Evolutionary conservation across 2,888 invertebrate species (phyloP).

Genomic region (Andricus curvator): DNA sequence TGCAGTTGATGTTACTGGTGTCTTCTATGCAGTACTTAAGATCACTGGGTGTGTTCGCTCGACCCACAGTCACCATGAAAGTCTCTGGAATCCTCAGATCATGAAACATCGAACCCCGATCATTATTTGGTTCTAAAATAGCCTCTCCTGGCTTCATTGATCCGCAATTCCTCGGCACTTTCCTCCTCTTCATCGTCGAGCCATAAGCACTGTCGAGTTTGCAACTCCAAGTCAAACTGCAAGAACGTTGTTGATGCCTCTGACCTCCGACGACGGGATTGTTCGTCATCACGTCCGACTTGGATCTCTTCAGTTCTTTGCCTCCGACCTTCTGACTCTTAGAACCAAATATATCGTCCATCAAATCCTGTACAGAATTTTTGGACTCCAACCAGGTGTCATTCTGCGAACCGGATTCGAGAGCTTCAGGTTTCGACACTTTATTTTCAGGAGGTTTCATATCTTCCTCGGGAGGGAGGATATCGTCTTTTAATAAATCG

Average conservation of each 20-base stretch:
- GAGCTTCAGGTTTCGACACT: slow-evolving; percentile 68
- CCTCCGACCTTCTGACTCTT: slow-evolving; percentile 72
- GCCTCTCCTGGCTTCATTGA: slow-evolving; percentile 68
- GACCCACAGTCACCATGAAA: slow-evolving; percentile 76
- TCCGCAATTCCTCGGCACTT: slow-evolving; percentile 78
- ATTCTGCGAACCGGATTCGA: slow-evolving; percentile 65
- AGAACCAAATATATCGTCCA: slow-evolving; percentile 82
- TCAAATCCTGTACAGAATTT: slow-evolving; percentile 79
- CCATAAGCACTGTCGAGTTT: slow-evolving; percentile 81
- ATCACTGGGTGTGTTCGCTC: slow-evolving; percentile 68
- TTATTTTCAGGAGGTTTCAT: slow-evolving; percentile 23
- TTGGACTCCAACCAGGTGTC: slow-evolving; percentile 78
- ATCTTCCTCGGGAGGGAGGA: slow-evolving; percentile 69
- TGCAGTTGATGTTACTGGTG: slow-evolving; percentile 59
- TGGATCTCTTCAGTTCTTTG: slow-evolving; percentile 83
- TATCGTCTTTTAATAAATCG: slow-evolving; percentile 76
- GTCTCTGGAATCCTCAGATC: slow-evolving; percentile 79
- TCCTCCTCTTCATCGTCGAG: slow-evolving; percentile 84
- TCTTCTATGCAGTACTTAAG: slow-evolving; percentile 70
- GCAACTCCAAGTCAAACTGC: slow-evolving; percentile 85
- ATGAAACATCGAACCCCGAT: slow-evolving; percentile 70
- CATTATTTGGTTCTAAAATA: slow-evolving; percentile 67
- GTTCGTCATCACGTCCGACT: slow-evolving; percentile 82
- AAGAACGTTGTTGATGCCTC: slow-evolving; percentile 82
- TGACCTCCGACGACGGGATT: slow-evolving; percentile 77